Base-by-base conservation (phyloP, 2,797 vertebrate genomes). In the Sebastes paucispinis region DNA sequence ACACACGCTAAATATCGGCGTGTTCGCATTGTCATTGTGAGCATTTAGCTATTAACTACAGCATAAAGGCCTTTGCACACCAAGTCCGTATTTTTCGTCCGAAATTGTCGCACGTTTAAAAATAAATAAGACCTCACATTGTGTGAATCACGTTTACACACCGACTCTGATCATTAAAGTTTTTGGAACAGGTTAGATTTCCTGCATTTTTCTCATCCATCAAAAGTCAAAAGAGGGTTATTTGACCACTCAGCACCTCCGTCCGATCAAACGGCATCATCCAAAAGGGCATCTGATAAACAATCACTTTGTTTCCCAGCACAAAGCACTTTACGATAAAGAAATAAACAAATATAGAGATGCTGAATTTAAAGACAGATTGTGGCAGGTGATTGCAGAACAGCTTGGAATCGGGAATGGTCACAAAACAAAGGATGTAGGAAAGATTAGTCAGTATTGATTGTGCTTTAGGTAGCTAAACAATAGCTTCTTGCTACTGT, bases 11-110 rank as follows among this genome's bases (percentile, higher is more conserved):
- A n/a, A 29, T 22, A n/a, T 65, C 1, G 9, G 12, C 52, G 5
- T 25, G 14, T 36, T 24, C 24, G 24, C 24, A 24, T 24, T 24
- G 24, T 24, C 24, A 24, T 24, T 50, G 18, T 50, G 4, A 20
- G 0, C 47, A 20, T 50, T 50, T 50, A 50, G 18, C 1, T 43
- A 43, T 50, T 20, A 50, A 8, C 39, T 50, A 50, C 0, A 20
- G 47, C 47, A 50, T 20, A 20, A 50, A 50, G 8, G 47, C 47
- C 47, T 50, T 2, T 50, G 18, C 47, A 50, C 47, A 50, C 47
- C 18, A 0, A 20, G 8, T 50, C 47, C 1, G 47, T 50, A 50
- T 50, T 20, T 50, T 50, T 20, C 7, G 0, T 50, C 18, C 0
- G 7, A 50, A 20, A 50, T 50, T 50, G 47, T 50, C 3, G 24